Evolutionary conservation across 2,888 invertebrate species (phyloP).

Genomic region (Pyralis farinalis): DNA sequence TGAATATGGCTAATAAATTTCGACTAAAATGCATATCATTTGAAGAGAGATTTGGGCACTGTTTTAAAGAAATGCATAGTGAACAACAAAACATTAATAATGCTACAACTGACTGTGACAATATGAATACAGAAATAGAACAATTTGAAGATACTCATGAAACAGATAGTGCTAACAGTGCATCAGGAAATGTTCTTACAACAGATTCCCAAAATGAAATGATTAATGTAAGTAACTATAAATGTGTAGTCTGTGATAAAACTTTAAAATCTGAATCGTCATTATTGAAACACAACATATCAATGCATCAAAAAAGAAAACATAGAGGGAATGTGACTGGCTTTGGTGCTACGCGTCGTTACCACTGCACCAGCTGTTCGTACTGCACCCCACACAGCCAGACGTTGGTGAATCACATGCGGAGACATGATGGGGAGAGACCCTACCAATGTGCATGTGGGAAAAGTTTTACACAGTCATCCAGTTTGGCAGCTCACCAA

Average conservation of each 20-base stretch:
- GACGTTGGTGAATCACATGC: slow-evolving; percentile 67
- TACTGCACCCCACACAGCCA: slow-evolving; percentile 71
- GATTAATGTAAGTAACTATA: slow-evolving; percentile 15
- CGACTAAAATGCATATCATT: slow-evolving; percentile 52
- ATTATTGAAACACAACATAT: slow-evolving; percentile 50
- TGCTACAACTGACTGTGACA: not conserved
- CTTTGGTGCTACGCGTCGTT: slow-evolving; percentile 51
- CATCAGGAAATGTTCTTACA: too few relatives aligned
- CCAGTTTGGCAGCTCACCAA: slow-evolving; percentile 61
- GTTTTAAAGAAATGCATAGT: slow-evolving; percentile 9
- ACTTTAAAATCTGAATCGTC: slow-evolving; percentile 49
- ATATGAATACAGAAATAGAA: not conserved
- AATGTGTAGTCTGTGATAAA: slow-evolving; percentile 52
- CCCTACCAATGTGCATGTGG: slow-evolving; percentile 71
- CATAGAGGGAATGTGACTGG: slow-evolving; percentile 60
- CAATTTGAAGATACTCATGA: slow-evolving; percentile 17
- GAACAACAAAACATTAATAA: not conserved
- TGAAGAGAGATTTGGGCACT: slow-evolving; percentile 37
- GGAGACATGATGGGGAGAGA: slow-evolving; percentile 65
- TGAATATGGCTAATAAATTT: slow-evolving; percentile 48
- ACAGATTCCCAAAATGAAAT: slow-evolving; percentile 1
- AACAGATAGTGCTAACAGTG: slow-evolving; percentile 12
- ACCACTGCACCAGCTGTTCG: slow-evolving; percentile 64
- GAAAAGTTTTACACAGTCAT: slow-evolving; percentile 64
- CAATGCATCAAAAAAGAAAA: slow-evolving; percentile 61